These are phyloP conservation scores for Beroe ovata DNA, from an alignment of 37 sponge, comb jelly and placozoan species.

Conservation along the genomic window DNA sequence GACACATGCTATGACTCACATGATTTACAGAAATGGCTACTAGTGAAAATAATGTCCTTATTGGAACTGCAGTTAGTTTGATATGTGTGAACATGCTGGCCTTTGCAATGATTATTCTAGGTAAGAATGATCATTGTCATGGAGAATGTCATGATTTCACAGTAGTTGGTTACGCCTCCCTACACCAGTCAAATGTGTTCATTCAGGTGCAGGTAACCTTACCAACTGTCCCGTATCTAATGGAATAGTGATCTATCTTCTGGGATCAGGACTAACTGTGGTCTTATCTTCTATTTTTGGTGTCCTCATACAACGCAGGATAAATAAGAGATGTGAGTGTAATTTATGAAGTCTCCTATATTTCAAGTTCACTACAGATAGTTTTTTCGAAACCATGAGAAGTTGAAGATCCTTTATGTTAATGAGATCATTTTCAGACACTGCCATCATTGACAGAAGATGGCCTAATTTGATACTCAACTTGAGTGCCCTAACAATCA, in stretches of 20 bases:
- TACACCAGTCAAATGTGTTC: too few species aligned
- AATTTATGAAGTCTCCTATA: too few species aligned
- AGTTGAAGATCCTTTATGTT: too few species aligned
- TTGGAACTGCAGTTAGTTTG: slow-evolving; percentile 14
- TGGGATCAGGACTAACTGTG: slow-evolving; percentile 12
- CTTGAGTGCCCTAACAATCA: neutral
- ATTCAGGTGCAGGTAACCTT: slow-evolving; percentile 23
- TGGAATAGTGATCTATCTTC: slow-evolving; percentile 11
- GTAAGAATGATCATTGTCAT: too few species aligned
- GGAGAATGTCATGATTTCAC: too few species aligned
- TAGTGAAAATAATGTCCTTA: slow-evolving; percentile 3
- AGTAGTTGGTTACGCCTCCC: too few species aligned
- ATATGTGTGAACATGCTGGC: slow-evolving; percentile 42
- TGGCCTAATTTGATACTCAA: neutral
- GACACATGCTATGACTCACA: neutral
- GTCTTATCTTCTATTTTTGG: neutral
- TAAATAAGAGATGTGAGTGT: slow-evolving; percentile 37
- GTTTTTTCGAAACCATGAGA: too few species aligned
- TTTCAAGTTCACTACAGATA: too few species aligned
- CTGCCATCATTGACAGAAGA: neutral
- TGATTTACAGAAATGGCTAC: neutral
- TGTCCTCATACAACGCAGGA: neutral
- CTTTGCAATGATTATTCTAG: slow-evolving; percentile 29
- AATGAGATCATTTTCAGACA: neutral
- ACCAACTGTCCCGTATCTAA: neutral